Conservation (phyloP, 1,140 invertebrate genomes). For the Drosophila tropicalis region DNA sequence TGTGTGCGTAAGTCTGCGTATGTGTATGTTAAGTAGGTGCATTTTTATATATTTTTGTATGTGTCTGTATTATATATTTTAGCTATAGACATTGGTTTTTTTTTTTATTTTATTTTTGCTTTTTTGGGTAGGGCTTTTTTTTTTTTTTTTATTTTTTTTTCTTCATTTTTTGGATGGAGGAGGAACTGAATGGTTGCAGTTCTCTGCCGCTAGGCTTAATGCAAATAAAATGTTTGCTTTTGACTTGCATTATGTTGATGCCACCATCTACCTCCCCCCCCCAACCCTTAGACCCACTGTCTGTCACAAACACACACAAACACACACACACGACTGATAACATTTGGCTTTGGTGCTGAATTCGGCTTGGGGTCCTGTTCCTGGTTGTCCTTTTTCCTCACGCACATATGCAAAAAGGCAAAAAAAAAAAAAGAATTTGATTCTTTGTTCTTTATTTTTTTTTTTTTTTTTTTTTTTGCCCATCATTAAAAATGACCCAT, state of each 20-base stretch:
- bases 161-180: background rate
- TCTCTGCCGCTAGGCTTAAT: slow-evolving; percentile 61
- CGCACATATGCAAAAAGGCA: slow-evolving; percentile 31
- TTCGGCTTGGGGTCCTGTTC: slow-evolving; percentile 21
- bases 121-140: slow-evolving; percentile 23
- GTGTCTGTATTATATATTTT: slow-evolving; percentile 61
- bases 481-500: slow-evolving; percentile 74
- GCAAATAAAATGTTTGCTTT: slow-evolving; percentile 83
- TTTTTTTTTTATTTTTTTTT: slow-evolving; percentile 5
- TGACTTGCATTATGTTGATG: slow-evolving; percentile 80
- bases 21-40: slow-evolving; percentile 73
- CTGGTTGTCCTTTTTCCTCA: slow-evolving; percentile 46
- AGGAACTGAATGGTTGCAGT: background rate
- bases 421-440: slow-evolving; percentile 3
- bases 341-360: slow-evolving; percentile 14
- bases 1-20: slow-evolving; percentile 32
- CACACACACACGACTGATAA: slow-evolving; percentile 3
- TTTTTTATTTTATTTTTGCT: slow-evolving; percentile 33
- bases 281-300: background rate
- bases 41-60: slow-evolving; percentile 25
- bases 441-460: slow-evolving; percentile 64
- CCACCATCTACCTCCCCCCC: background rate
- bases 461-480: slow-evolving; percentile 64
- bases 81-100: slow-evolving; percentile 53
- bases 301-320: background rate